Evolutionary conservation across 2,113 vertebrate genomes (phyloP).

Genomic region (Harpagus bidentatus): DNA sequence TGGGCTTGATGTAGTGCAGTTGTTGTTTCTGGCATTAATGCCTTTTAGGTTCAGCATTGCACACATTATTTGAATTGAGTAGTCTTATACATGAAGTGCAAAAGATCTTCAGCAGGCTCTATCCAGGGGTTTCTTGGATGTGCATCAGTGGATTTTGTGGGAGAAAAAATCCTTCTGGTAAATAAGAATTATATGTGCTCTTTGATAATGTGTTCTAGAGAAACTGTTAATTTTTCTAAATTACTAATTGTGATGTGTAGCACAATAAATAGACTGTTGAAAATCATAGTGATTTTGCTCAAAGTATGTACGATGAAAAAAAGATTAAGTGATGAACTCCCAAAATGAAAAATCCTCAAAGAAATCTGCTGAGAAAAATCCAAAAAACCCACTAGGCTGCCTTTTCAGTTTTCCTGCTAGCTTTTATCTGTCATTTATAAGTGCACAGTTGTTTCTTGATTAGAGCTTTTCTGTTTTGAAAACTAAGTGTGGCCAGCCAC

Average conservation of each 20-base stretch:
- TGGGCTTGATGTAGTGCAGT: slow-evolving; percentile 60
- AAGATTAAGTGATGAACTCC: not conserved
- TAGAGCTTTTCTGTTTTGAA: not conserved
- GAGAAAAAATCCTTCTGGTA: slow-evolving; percentile 26
- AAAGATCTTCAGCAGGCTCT: slow-evolving; percentile 58
- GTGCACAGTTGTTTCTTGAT: not conserved
- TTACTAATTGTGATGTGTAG: slow-evolving; percentile 28
- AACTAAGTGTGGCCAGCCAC: not conserved
- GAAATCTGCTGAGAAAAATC: not conserved
- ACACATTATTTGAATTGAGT: slow-evolving; percentile 52
- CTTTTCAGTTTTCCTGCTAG: not conserved
- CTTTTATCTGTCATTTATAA: not conserved
- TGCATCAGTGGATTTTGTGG: slow-evolving; percentile 55
- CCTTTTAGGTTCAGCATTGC: slow-evolving; percentile 29
- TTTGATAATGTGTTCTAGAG: slow-evolving; percentile 49
- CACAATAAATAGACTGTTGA: slow-evolving; percentile 38
- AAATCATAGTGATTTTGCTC: slow-evolving; percentile 41
- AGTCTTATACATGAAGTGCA: slow-evolving; percentile 61
- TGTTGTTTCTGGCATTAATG: slow-evolving; percentile 68
- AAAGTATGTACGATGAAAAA: not conserved
- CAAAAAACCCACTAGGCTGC: not conserved
- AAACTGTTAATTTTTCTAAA: slow-evolving; percentile 50
- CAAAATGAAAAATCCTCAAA: not conserved
- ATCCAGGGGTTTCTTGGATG: slow-evolving; percentile 59
- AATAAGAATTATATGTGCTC: not conserved